These are phyloP conservation scores for Eonycteris spelaea DNA, from an alignment of 2,113 vertebrate species.

Conservation along the genomic window DNA sequence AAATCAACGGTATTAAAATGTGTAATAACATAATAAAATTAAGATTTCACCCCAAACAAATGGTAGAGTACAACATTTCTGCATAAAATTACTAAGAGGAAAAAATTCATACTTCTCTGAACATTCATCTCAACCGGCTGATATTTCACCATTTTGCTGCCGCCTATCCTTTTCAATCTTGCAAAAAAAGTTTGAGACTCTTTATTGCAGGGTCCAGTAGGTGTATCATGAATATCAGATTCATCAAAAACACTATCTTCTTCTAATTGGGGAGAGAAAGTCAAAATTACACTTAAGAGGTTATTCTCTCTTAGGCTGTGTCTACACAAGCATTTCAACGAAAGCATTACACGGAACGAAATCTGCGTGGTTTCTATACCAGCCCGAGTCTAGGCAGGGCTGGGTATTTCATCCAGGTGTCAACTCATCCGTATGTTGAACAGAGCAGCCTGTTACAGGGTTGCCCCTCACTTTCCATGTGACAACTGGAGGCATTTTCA, in stretches of 20 bases:
- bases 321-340: slow-evolving; percentile 72
- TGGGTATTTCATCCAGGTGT: background rate
- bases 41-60: slow-evolving; percentile 75
- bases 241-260: slow-evolving; percentile 99
- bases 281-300: slow-evolving; percentile 78
- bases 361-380: background rate
- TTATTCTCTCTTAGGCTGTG: slow-evolving; percentile 76
- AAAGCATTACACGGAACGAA: background rate
- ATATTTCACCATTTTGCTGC: slow-evolving; percentile 99
- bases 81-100: slow-evolving; percentile 74
- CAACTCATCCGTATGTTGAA: background rate
- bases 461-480: background rate
- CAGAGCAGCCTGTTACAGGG: background rate
- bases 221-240: slow-evolving; percentile 98
- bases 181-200: slow-evolving; percentile 99
- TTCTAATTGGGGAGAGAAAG: slow-evolving; percentile 86
- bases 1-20: slow-evolving; percentile 71
- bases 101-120: slow-evolving; percentile 94
- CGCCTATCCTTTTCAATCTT: slow-evolving; percentile 97
- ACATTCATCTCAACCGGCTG: slow-evolving; percentile 98
- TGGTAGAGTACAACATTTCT: slow-evolving; percentile 78
- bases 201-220: slow-evolving; percentile 96
- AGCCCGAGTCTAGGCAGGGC: background rate
- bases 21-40: slow-evolving; percentile 74
- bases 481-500: slow-evolving; percentile 20